phyloP scores from a whole-genome alignment of 2,797 vertebrate genomes.

The Lates japonicus region DNA sequence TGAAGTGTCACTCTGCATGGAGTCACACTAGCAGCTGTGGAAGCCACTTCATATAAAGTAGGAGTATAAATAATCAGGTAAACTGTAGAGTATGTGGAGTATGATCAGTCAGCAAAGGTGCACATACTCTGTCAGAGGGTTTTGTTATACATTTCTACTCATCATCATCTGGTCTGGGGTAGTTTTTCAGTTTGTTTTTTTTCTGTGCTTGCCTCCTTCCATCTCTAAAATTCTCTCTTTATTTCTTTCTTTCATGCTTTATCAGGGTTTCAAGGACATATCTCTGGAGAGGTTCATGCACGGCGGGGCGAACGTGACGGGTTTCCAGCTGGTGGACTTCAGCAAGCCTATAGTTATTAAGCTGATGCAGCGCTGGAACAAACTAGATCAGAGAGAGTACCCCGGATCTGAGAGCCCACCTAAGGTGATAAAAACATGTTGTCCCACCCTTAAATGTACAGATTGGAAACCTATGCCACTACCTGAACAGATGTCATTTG shows the following conservation, averaged over 20 bases:
- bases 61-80: conserved; percentile 48
- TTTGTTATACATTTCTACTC: conserved; percentile 13
- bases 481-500: not conserved
- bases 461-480: not conserved
- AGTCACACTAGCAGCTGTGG: conserved; percentile 44
- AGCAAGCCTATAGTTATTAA: conserved; percentile 96
- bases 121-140: not conserved
- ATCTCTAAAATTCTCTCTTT: not conserved
- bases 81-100: conserved; percentile 24
- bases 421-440: conserved; percentile 87
- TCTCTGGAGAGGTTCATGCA: conserved; percentile 99
- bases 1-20: conserved; percentile 44
- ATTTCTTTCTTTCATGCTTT: conserved; percentile 1
- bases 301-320: conserved; percentile 97
- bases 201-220: not conserved
- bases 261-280: conserved; percentile 98
- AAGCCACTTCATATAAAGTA: conserved; percentile 41
- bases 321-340: conserved; percentile 98
- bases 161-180: not conserved
- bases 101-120: conserved; percentile 20
- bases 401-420: conserved; percentile 97
- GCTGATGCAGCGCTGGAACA: conserved; percentile 99
- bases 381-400: conserved; percentile 98
- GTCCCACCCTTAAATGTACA: not conserved
- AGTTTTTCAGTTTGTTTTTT: conserved; percentile 4